phyloP scores from a whole-genome alignment of 2,797 vertebrate genomes.

The Momotus momota region DNA sequence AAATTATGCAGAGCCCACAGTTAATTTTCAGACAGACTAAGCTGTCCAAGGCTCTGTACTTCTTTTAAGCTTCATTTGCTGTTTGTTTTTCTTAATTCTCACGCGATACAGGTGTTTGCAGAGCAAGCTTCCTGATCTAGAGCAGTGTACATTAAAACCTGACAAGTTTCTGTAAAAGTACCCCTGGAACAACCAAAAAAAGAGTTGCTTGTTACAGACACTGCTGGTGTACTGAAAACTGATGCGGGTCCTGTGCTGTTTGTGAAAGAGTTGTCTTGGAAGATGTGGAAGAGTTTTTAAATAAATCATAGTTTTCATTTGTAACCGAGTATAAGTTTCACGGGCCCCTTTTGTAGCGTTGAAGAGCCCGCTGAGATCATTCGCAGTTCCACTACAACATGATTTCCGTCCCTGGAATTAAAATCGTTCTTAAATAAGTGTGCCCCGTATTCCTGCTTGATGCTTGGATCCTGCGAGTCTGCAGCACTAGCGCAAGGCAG shows the following conservation, averaged over 20 bases:
- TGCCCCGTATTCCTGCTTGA: neutral
- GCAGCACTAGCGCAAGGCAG: neutral
- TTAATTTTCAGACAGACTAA: neutral
- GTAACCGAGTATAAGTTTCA: neutral
- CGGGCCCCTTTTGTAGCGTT: neutral
- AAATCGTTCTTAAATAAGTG: neutral
- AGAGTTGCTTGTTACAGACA: neutral
- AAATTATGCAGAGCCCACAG: neutral
- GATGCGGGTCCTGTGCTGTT: neutral
- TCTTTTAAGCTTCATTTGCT: neutral
- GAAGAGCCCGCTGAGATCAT: neutral
- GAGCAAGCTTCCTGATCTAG: neutral
- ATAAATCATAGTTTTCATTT: constrained; percentile 27
- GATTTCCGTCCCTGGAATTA: neutral
- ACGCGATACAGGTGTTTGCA: neutral
- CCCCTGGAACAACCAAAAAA: neutral
- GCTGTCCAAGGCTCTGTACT: neutral
- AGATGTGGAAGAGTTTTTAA: neutral
- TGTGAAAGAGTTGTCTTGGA: neutral
- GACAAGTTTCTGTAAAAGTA: neutral
- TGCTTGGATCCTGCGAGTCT: neutral
- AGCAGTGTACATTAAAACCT: neutral
- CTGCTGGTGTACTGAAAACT: neutral
- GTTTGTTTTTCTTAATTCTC: neutral
- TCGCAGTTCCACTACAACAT: neutral